phyloP scores from a whole-genome alignment of 1,140 invertebrate species.

The Lethrus apterus region DNA sequence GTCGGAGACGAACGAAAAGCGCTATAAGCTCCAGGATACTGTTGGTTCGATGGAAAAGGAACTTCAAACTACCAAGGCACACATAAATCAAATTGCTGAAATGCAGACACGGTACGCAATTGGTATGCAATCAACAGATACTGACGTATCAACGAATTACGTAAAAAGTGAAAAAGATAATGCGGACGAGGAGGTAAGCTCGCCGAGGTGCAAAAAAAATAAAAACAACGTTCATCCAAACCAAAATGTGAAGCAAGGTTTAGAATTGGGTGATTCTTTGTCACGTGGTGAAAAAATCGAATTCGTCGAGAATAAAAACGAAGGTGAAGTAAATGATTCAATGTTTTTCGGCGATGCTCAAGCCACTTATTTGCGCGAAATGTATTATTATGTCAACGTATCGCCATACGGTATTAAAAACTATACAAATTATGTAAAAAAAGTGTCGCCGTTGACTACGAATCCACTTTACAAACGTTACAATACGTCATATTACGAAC shows the following conservation, averaged over 20 bases:
- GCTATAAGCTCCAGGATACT: slow-evolving; percentile 35
- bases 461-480: background rate
- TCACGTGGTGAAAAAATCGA: no score
- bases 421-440: background rate
- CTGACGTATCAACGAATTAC: no score
- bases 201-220: no score
- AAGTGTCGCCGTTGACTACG: background rate
- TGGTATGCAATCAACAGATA: slow-evolving; percentile 15
- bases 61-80: slow-evolving; percentile 29
- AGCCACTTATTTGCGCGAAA: background rate
- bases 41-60: slow-evolving; percentile 33
- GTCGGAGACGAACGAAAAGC: slow-evolving; percentile 29
- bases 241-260: no score
- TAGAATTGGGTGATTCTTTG: no score
- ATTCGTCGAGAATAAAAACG: no score
- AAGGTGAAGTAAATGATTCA: no score
- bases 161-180: no score
- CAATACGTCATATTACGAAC: no score
- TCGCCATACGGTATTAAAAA: background rate
- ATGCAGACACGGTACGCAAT: slow-evolving; percentile 30
- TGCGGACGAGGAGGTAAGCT: no score
- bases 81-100: slow-evolving; percentile 25
- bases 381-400: background rate
- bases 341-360: no score
- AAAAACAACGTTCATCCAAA: no score